Evolutionary conservation across 2,113 vertebrate genomes (phyloP).

Genomic region (Actinemys pallida): DNA sequence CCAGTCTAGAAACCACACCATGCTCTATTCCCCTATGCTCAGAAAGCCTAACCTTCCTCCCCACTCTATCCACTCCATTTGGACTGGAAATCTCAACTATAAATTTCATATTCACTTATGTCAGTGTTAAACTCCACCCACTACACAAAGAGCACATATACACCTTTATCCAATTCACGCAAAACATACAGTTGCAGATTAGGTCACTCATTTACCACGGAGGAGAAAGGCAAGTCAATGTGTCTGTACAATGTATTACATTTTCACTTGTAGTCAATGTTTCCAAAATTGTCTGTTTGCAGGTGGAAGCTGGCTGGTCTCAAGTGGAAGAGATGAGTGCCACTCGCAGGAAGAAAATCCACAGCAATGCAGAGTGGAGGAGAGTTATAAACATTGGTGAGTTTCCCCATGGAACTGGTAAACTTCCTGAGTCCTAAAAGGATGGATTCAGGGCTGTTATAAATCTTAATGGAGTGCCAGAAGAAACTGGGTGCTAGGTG

Average conservation of each 20-base stretch:
- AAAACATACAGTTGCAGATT: neutral
- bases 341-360: fast-evolving
- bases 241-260: neutral
- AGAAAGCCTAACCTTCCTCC: neutral
- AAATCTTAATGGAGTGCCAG: neutral
- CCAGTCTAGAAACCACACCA: neutral
- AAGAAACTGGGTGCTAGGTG: neutral
- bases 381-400: neutral
- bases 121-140: neutral
- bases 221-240: neutral
- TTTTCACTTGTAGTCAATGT: neutral
- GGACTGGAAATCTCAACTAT: neutral
- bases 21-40: fast-evolving
- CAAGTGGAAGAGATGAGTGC: neutral
- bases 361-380: neutral
- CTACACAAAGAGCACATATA: neutral
- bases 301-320: neutral
- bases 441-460: neutral
- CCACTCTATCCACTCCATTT: fast-evolving
- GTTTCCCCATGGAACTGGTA: neutral
- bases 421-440: neutral
- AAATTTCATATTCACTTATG: fast-evolving
- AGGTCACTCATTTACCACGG: neutral
- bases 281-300: neutral
- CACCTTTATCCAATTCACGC: neutral